A percentile compares a stretch with the other conserved stretches of the same genome.
phyloP scores from a whole-genome alignment of 37 sponge, comb jelly and placozoan genomes.

The Corticium candelabrum region DNA sequence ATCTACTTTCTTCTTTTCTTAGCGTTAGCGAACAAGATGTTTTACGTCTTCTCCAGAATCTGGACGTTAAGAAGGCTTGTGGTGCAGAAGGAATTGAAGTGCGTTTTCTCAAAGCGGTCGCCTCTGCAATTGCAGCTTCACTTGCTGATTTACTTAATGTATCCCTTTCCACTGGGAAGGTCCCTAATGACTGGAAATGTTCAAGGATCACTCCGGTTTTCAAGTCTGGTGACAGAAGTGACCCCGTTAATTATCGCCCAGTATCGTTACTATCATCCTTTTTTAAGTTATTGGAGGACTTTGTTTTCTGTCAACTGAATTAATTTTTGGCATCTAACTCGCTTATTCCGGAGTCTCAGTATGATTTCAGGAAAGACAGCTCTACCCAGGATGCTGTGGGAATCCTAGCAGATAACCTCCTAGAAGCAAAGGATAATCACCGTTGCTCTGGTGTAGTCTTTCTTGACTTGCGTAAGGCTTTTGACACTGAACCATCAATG shows the following conservation, averaged over 20 bases:
- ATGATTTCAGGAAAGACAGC: background rate
- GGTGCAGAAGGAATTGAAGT: background rate
- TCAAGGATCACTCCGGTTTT: background rate
- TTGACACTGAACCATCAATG: background rate
- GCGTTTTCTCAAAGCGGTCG: background rate
- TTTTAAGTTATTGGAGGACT: slow-evolving; percentile 1
- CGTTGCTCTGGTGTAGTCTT: background rate
- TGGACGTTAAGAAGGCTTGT: background rate
- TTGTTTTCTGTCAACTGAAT: background rate
- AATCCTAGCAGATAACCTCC: background rate
- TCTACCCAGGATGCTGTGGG: background rate
- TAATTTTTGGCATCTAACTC: background rate
- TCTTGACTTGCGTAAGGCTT: background rate
- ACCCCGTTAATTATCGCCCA: background rate
- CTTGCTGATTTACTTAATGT: background rate
- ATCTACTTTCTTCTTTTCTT: background rate
- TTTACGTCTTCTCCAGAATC: too few species aligned
- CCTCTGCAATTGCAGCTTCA: background rate
- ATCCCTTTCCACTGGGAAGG: background rate
- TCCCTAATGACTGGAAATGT: slow-evolving; percentile 3
- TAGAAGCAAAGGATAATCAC: slow-evolving; percentile 1
- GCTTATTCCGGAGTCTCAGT: background rate
- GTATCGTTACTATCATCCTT: background rate
- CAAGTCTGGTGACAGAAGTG: slow-evolving; percentile 8
- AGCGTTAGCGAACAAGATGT: too few species aligned